phyloP scores from a whole-genome alignment of 1,140 invertebrate species.

The Conus betulinus region DNA sequence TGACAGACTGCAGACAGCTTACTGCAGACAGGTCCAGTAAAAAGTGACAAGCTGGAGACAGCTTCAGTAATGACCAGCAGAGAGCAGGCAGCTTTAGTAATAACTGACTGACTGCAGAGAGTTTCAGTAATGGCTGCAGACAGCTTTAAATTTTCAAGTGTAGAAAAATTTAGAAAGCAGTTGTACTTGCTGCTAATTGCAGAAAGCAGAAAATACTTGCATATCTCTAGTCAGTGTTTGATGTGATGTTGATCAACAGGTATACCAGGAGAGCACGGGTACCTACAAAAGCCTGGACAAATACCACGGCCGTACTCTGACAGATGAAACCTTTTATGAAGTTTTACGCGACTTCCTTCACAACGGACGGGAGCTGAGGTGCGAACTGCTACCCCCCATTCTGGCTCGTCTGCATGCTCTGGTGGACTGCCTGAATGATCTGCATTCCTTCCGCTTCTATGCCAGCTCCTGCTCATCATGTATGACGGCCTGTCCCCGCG shows the following conservation, averaged over 20 bases:
- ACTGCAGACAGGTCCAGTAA: too few relatives aligned
- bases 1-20: too few relatives aligned
- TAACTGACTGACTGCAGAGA: too few relatives aligned
- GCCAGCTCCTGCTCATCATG: constrained; percentile 94
- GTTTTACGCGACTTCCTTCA: constrained; percentile 91
- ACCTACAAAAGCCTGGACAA: constrained; percentile 91
- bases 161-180: too few relatives aligned
- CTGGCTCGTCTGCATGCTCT: constrained; percentile 85
- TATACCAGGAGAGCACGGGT: constrained; percentile 83
- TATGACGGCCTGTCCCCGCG: constrained; percentile 84
- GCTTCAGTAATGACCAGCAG: too few relatives aligned
- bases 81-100: too few relatives aligned
- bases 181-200: too few relatives aligned
- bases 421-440: constrained; percentile 86
- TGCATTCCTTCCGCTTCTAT: constrained; percentile 95
- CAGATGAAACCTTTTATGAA: constrained; percentile 88
- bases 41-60: too few relatives aligned
- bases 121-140: too few relatives aligned
- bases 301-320: constrained; percentile 92
- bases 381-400: constrained; percentile 84
- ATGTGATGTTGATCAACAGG: constrained; percentile 76
- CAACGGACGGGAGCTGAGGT: constrained; percentile 85
- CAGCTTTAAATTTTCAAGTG: too few relatives aligned
- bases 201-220: too few relatives aligned
- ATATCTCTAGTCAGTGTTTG: not conserved